These are phyloP conservation scores for Ardeotis arabs DNA, from an alignment of 2,113 vertebrate species.

Conservation along the genomic window DNA sequence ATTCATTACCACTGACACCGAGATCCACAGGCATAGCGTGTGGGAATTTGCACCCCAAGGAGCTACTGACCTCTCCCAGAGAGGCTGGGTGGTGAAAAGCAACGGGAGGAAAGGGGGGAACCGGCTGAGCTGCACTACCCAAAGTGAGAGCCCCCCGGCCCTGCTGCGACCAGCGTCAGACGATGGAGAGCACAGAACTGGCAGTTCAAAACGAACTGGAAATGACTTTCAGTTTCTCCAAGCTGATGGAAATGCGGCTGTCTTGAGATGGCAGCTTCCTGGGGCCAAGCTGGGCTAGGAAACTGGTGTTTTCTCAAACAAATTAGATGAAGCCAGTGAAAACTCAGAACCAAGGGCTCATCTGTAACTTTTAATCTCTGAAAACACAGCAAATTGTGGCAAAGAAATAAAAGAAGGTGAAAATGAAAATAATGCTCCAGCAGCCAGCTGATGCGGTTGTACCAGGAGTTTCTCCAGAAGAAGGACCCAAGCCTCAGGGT, in stretches of 20 bases:
- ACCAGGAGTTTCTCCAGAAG: not conserved
- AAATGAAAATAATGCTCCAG: not conserved
- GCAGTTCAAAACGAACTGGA: too few relatives aligned
- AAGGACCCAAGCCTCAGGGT: not conserved
- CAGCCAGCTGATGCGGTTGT: not conserved
- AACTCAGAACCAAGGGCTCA: not conserved
- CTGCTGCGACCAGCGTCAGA: not conserved
- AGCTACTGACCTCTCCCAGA: not conserved
- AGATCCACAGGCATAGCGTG: not conserved
- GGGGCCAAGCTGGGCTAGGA: not conserved
- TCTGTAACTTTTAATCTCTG: not conserved
- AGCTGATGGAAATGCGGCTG: not conserved
- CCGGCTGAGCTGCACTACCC: not conserved
- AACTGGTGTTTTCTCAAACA: not conserved
- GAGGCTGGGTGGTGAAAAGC: not conserved
- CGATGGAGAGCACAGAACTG: too few relatives aligned
- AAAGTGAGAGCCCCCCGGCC: fast-evolving
- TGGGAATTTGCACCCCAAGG: not conserved
- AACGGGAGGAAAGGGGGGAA: not conserved
- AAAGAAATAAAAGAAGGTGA: not conserved
- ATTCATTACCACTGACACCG: not conserved
- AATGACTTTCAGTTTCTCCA: too few relatives aligned
- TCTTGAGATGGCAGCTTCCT: not conserved
- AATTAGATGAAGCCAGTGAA: not conserved
- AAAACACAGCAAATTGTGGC: not conserved